phyloP scores from a whole-genome alignment of 2,797 vertebrate species.

The Sciurus carolinensis region DNA sequence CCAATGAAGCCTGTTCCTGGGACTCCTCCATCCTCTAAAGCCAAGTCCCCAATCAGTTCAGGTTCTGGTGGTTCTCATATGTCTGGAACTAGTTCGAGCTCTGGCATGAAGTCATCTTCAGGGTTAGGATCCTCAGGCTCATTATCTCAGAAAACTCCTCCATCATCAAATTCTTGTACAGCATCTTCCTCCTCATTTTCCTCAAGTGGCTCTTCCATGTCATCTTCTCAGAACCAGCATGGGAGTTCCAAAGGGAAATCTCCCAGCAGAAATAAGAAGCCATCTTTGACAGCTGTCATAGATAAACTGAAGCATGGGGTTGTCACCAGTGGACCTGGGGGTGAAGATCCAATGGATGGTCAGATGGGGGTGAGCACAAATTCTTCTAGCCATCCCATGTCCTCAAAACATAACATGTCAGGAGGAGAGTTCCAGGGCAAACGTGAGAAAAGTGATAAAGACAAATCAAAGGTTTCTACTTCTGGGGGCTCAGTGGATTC shows the following conservation, averaged over 20 bases:
- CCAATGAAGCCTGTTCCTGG: slow-evolving; percentile 98
- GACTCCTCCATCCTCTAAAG: slow-evolving; percentile 98
- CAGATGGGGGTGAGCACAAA: slow-evolving; percentile 90
- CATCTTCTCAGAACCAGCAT: slow-evolving; percentile 95
- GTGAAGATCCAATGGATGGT: slow-evolving; percentile 95
- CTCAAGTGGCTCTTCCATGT: slow-evolving; percentile 91
- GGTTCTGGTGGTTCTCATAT: slow-evolving; percentile 94
- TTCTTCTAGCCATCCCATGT: slow-evolving; percentile 91
- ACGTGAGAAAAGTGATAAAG: slow-evolving; percentile 97
- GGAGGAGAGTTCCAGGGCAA: slow-evolving; percentile 95
- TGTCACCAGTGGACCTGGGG: slow-evolving; percentile 94
- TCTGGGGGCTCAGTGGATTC: slow-evolving; percentile 93
- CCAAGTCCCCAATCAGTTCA: slow-evolving; percentile 97
- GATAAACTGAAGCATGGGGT: slow-evolving; percentile 99
- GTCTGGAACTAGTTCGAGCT: slow-evolving; percentile 91
- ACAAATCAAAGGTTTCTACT: slow-evolving; percentile 96
- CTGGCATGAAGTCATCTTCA: slow-evolving; percentile 95
- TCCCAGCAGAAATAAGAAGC: slow-evolving; percentile 99
- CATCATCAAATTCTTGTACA: slow-evolving; percentile 91
- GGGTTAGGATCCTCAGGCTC: slow-evolving; percentile 93
- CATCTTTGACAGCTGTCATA: slow-evolving; percentile 98
- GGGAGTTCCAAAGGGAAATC: slow-evolving; percentile 98
- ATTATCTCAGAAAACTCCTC: slow-evolving; percentile 90
- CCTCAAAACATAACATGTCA: slow-evolving; percentile 95
- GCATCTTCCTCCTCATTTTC: slow-evolving; percentile 91